phyloP scores from a whole-genome alignment of 2,797 vertebrate species.

The Gadopsis marmoratus region DNA sequence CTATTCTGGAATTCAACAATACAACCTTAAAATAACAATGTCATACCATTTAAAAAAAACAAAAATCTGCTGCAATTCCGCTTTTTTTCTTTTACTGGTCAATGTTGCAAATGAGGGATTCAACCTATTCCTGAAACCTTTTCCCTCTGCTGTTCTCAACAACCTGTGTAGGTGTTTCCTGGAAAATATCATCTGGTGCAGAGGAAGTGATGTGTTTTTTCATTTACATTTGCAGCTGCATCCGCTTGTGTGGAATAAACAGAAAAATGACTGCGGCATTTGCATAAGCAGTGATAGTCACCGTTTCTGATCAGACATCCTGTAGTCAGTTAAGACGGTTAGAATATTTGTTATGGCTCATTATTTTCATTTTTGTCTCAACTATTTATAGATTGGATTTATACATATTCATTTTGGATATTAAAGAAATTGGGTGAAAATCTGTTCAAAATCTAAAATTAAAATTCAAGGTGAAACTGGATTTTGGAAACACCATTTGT shows the following conservation, averaged over 20 bases:
- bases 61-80: conserved; percentile 4
- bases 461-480: conserved; percentile 32
- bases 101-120: conserved; percentile 52
- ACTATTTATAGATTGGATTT: neutral
- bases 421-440: neutral
- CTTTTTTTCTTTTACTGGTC: conserved; percentile 17
- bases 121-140: conserved; percentile 48
- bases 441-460: conserved; percentile 25
- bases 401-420: conserved; percentile 3
- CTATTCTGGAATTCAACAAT: conserved; percentile 9
- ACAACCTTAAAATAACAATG: conserved; percentile 33
- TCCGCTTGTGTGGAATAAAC: conserved; percentile 47
- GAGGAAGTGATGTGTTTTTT: conserved; percentile 67
- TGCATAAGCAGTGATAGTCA: conserved; percentile 42
- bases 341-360: conserved; percentile 5
- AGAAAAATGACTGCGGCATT: conserved; percentile 51
- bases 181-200: conserved; percentile 77
- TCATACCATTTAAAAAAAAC: neutral
- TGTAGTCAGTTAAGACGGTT: conserved; percentile 1
- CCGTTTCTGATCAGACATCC: conserved; percentile 30
- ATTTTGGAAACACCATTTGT: conserved; percentile 34
- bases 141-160: conserved; percentile 49
- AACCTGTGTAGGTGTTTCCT: conserved; percentile 74
- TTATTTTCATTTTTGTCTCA: conserved; percentile 4
- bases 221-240: conserved; percentile 69